Evolutionary conservation across 2,888 invertebrate species (phyloP), one percentile per base, ranked within the genome.

Genomic region (Tricholauxania praeusta): DNA sequence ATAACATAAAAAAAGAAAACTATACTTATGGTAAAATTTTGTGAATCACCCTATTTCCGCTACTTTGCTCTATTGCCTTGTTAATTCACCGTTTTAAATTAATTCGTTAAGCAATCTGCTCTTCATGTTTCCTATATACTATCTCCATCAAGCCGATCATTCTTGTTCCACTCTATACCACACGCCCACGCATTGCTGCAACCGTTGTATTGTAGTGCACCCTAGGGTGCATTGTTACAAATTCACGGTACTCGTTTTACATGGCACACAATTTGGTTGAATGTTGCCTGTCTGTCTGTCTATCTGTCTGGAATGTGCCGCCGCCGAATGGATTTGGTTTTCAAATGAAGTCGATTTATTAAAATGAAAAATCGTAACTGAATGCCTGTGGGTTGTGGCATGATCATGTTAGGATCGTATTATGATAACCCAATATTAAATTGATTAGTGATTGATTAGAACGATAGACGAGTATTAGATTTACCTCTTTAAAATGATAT

Each of bases 391-490:
- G 47, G 63, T 7, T 15, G 48, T 48, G 47, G 47, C 48, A 49
- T 48, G 49, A 17, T 32, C 32, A 22, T n/a, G 52, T 32, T 52
- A 15, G 32, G 22, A 65, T 62, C 52, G 12, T 39, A 39, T 39
- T 39, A 39, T 39, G 10, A 39, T 39, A 39, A 39, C 39, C 39
- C 39, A 39, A 39, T 39, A 39, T 67, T 14, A 67, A 67, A 67
- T 67, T 57, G 55, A 55, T 19, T 55, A 14, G 57, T 67, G 57
- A 53, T 67, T 67, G 67, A 67, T 67, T 67, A 19, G 32, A 67
- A 14, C 67, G 67, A 67, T 39, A 39, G 10, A 39, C 10, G 39
- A 39, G 10, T 39, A 39, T 39, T 39, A 39, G 39, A 39, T 39
- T 39, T 39, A 39, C 39, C 39, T 10, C 10, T 39, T 39, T 10